Base-by-base conservation (phyloP, 2,888 invertebrate species). In the Hirtodrosophila trivittata region DNA sequence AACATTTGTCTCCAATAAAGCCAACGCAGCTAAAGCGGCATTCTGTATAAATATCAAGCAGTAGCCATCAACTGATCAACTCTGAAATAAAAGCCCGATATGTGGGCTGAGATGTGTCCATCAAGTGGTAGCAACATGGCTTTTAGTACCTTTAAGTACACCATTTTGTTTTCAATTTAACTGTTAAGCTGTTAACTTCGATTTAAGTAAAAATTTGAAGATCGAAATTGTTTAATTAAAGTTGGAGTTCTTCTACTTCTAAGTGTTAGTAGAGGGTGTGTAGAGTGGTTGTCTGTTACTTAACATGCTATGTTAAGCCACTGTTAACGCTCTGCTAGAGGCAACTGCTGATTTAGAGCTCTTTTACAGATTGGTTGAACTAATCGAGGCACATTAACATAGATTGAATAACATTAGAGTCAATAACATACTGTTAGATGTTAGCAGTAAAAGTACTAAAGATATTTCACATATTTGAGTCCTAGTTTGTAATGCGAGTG, bases 1-100 rank as follows among this genome's bases (percentile, higher is more conserved):
- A 9, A 39, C 21, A 43, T 51, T 43, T 58, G 39, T 30, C 32
- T 28, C 18, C 13, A 5, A 28, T 21, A 21, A 52, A 35, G 57
- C 67, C 50, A 58, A 51, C 59, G 68, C 69, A 65, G 33, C 38
- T 18, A 6, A 42, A 37, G 32, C 42, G 12, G n/a, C 43, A n/a
- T 7, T 8, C 28, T 45, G 10, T 8, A 9, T 13, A 45, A 33
- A 38, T 55, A 26, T 42, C 30, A 26, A 30, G 33, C 38, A 46
- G 66, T 72, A 72, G 68, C 54, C 49, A 42, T 35, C 62, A 69
- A 39, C 52, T 43, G 33, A 30, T 25, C 42, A 25, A 30, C 28
- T 52, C 47, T 30, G 47, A 41, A 62, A 32, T 16, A 28, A 28
- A 28, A 28, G 5, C 14, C 9, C n/a, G 10, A 55, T 37, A 42